Conservation (phyloP, 2,113 vertebrate genomes). For the Hylia prasina region DNA sequence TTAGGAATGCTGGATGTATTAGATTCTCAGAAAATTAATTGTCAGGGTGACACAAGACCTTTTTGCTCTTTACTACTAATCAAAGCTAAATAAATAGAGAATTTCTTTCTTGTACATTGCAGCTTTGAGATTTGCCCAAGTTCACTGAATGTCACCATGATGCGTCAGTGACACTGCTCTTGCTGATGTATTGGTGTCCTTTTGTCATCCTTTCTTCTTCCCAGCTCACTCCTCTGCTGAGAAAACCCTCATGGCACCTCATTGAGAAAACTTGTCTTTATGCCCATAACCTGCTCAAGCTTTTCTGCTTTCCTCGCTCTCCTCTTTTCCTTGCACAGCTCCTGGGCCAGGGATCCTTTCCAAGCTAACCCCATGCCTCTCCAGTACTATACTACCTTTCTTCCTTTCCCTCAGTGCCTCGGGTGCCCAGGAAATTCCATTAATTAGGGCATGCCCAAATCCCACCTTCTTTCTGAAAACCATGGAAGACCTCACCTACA, state of each 20-base stretch:
- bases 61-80: background rate
- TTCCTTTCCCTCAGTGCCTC: background rate
- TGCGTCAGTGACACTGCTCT: background rate
- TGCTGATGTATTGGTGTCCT: background rate
- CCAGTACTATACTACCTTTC: background rate
- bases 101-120: background rate
- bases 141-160: fast-evolving
- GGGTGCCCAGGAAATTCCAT: background rate
- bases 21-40: background rate
- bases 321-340: background rate
- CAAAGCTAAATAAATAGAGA: background rate
- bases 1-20: background rate
- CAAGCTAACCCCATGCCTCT: background rate
- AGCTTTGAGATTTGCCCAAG: background rate
- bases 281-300: background rate
- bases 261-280: background rate
- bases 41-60: fast-evolving
- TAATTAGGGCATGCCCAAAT: background rate
- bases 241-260: background rate
- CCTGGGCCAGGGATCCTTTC: background rate
- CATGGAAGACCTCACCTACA: background rate
- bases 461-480: background rate
- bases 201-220: background rate
- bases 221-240: background rate
- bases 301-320: background rate